These are phyloP conservation scores for Steinernema scapterisci DNA, from an alignment of 2,888 invertebrate species.

Conservation along the genomic window DNA sequence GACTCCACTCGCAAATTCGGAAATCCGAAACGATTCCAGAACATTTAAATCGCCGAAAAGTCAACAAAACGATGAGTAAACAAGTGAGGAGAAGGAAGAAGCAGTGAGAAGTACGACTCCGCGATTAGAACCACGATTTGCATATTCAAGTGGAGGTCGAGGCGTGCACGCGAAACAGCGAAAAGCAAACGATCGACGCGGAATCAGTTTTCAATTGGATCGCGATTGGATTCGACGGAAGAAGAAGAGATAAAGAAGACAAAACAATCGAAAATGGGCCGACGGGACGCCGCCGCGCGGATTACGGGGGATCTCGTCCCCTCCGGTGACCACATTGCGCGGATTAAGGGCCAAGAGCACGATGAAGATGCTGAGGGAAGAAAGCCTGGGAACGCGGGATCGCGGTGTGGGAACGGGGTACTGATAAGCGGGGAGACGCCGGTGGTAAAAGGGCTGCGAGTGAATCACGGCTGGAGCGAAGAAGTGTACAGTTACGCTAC, in stretches of 20 bases:
- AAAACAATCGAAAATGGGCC: conserved; percentile 1
- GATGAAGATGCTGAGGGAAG: neutral
- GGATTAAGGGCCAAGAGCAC: neutral
- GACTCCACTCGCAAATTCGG: too few species aligned
- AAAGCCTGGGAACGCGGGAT: neutral
- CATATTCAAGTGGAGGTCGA: neutral
- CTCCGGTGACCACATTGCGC: neutral
- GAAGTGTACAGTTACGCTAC: neutral
- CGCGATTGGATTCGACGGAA: neutral
- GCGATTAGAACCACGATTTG: too few species aligned
- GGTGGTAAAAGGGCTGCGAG: neutral
- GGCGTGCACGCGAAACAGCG: neutral
- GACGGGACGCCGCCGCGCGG: conserved; percentile 1
- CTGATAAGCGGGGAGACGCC: neutral
- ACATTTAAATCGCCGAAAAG: too few species aligned
- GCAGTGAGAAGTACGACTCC: too few species aligned
- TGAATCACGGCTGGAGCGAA: conserved; percentile 1
- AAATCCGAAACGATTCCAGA: too few species aligned
- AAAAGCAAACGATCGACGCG: neutral
- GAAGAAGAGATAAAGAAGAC: neutral
- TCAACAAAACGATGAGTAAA: too few species aligned
- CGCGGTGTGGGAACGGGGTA: too few species aligned
- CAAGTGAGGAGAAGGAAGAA: too few species aligned
- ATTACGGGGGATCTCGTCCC: neutral
- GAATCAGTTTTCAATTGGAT: conserved; percentile 6